Evolutionary conservation across 1,140 invertebrate species (phyloP), one percentile per base, ranked within the genome.

Genomic region (Cydia fagiglandana): DNA sequence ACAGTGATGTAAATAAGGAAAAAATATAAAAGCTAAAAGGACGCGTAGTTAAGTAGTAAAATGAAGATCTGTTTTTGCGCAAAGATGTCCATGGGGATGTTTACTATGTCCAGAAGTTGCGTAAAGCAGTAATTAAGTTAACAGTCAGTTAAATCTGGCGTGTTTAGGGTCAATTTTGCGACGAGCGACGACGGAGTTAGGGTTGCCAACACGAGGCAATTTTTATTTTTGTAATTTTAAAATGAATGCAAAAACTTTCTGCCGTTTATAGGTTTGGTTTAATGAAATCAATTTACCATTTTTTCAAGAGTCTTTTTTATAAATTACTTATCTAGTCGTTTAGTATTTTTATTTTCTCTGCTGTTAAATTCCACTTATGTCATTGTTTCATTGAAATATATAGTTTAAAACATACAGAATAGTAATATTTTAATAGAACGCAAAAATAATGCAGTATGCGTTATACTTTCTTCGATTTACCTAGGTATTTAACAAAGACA

Each of bases 71-170:
- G 66, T 70, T 70, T 13, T 70, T 70, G 66, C 13, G 66, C n/a
- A 70, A 70, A 70, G 24, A 70, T 70, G 66, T 70, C 66, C 66
- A 41, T 70, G 66, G 66, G 66, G 38, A 70, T 41, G 34, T 70
- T 70, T 41, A 70, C 34, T 70, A 45, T 70, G 66, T 66, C 34
- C 66, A 53, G 45, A 74, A 74, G 45, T 74, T 56, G 13, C 30
- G 24, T 74, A 50, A 74, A 70, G 66, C 53, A 70, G 77, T 84
- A 85, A 88, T 88, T 85, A 84, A 83, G 80, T 80, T 77, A 81
- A 81, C 81, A 78, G 78, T 76, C 79, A 83, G 83, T 84, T 81
- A 86, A 86, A 86, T 83, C 78, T 88, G 80, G 86, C 84, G 81
- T 88, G 86, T 73, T 80, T 74, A 75, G 80, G 78, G 77, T 78